Conservation (phyloP, 2,113 vertebrate species). For the Uria aalge region DNA sequence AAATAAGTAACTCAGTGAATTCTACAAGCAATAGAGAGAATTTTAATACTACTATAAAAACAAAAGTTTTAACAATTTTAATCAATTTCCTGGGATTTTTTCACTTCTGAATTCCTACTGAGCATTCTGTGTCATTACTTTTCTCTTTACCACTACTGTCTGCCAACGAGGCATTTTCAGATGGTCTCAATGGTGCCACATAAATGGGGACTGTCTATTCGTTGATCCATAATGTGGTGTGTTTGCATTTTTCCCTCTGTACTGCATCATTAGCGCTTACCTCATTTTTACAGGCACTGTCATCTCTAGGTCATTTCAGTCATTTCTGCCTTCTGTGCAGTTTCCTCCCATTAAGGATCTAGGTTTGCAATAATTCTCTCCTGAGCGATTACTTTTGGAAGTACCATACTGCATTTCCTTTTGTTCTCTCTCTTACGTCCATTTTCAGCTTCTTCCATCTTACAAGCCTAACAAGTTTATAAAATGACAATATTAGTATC, state of each 20-base stretch:
- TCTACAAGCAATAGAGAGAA: not conserved
- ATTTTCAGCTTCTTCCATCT: not conserved
- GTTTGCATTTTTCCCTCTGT: not conserved
- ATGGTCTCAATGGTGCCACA: not conserved
- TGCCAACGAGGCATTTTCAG: not conserved
- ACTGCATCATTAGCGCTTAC: not conserved
- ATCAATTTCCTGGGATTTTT: not conserved
- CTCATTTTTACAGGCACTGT: not conserved
- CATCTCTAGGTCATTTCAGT: conserved; percentile 10
- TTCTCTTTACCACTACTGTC: not conserved
- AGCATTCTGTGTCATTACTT: no score
- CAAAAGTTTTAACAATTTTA: not conserved
- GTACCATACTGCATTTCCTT: not conserved
- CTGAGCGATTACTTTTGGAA: not conserved
- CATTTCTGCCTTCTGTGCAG: conserved; percentile 6
- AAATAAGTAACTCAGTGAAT: not conserved
- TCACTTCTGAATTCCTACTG: not conserved
- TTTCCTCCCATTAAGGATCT: not conserved
- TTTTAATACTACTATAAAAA: not conserved
- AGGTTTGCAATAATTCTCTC: not conserved
- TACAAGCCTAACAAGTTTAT: not conserved
- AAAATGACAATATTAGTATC: not conserved
- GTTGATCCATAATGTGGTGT: not conserved
- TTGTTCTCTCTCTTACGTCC: not conserved
- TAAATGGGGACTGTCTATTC: not conserved